A percentile compares a stretch with the other conserved stretches of the same genome.
Evolutionary conservation across 2,113 vertebrate species (phyloP).

Genomic region (Cololabis saira): DNA sequence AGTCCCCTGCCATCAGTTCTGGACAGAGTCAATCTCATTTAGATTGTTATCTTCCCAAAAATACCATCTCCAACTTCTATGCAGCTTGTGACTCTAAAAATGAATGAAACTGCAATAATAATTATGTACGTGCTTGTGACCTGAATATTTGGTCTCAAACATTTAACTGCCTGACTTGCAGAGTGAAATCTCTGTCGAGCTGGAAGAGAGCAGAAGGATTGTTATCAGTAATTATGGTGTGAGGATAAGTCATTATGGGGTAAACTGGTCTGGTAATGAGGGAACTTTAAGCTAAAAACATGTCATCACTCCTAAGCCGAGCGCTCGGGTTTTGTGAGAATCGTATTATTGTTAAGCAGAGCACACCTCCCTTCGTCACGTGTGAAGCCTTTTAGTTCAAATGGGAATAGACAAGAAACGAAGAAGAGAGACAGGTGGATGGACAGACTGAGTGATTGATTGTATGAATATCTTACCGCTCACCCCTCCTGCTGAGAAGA

Average conservation of each 20-base stretch:
- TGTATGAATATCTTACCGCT: slow-evolving; percentile 43
- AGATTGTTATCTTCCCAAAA: too few relatives aligned
- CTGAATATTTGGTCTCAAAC: slow-evolving; percentile 1
- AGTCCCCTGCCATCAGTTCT: too few relatives aligned
- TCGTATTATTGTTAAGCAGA: slow-evolving; percentile 53
- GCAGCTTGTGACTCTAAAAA: too few relatives aligned
- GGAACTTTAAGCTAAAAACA: slow-evolving; percentile 57
- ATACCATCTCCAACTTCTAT: too few relatives aligned
- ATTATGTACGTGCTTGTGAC: too few relatives aligned
- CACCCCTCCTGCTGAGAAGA: slow-evolving; percentile 22
- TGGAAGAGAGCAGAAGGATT: slow-evolving; percentile 15
- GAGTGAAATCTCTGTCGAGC: slow-evolving; percentile 42
- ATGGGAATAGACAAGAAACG: too few relatives aligned
- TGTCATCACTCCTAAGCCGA: slow-evolving; percentile 63
- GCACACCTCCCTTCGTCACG: slow-evolving; percentile 4
- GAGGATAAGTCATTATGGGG: slow-evolving; percentile 59
- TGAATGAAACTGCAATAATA: too few relatives aligned
- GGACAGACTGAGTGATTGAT: slow-evolving; percentile 13
- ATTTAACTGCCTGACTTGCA: slow-evolving; percentile 30
- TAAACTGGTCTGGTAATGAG: slow-evolving; percentile 70
- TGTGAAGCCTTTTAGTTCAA: not conserved
- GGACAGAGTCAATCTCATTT: too few relatives aligned
- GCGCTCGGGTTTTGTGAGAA: slow-evolving; percentile 62
- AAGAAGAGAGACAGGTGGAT: slow-evolving; percentile 6
- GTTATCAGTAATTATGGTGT: slow-evolving; percentile 54